Evolutionary conservation across 2,797 vertebrate genomes (phyloP).

Genomic region (Urocyon cinereoargenteus): DNA sequence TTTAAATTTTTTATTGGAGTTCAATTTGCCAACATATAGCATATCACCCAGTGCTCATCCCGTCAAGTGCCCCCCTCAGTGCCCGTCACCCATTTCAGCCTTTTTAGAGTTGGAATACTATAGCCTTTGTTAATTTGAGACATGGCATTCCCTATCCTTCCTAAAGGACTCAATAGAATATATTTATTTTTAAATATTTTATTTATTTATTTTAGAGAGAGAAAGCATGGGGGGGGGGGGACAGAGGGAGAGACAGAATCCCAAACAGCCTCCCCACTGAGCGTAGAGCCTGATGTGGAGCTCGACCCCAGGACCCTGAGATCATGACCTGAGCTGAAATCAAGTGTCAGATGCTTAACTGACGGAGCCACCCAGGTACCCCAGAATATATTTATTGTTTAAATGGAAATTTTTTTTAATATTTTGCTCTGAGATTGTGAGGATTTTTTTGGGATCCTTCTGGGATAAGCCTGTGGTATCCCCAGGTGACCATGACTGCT

Average conservation of each 20-base stretch:
- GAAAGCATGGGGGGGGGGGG: no score
- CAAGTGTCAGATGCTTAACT: neutral
- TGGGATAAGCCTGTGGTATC: neutral
- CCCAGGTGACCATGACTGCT: neutral
- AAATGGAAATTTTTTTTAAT: neutral
- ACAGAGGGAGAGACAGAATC: neutral
- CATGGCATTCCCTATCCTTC: neutral
- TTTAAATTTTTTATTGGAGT: no score
- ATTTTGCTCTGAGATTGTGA: slow-evolving; percentile 28
- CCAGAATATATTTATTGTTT: slow-evolving; percentile 3
- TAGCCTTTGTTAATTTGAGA: slow-evolving; percentile 10
- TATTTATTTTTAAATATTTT: slow-evolving; percentile 10
- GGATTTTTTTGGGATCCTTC: neutral
- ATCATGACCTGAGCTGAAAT: neutral
- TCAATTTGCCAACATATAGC: no score
- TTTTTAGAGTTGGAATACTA: neutral
- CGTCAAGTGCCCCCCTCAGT: no score
- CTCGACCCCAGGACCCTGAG: neutral
- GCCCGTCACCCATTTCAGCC: no score
- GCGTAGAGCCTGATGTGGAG: neutral
- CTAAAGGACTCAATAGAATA: neutral
- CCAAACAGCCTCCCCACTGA: neutral
- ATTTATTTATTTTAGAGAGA: neutral
- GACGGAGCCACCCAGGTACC: neutral
- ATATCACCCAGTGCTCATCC: no score